Evolutionary conservation across 2,113 vertebrate genomes (phyloP).

Genomic region (Tachuris rubrigastra): DNA sequence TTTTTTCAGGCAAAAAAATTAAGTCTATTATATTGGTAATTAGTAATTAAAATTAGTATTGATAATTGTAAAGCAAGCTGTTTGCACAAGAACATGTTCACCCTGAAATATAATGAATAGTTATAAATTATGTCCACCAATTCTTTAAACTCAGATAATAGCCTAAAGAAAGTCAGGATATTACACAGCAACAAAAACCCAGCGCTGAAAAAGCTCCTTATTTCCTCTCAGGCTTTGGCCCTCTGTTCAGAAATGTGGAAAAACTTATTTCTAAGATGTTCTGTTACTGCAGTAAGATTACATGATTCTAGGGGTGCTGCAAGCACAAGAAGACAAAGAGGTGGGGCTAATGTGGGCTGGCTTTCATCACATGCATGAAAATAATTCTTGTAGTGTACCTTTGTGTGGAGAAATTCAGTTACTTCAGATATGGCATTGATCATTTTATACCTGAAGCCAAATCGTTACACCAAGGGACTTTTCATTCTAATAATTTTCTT

Average conservation of each 20-base stretch:
- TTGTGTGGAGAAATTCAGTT: not conserved
- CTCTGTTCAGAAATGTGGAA: not conserved
- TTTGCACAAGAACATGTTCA: not conserved
- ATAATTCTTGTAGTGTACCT: not conserved
- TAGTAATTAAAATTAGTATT: too few species aligned
- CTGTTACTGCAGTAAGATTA: not conserved
- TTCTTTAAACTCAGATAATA: not conserved
- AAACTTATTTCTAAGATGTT: not conserved
- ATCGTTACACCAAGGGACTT: fast-evolving
- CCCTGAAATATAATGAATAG: not conserved
- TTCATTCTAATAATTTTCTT: not conserved
- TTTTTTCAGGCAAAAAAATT: not conserved
- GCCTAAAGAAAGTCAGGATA: not conserved
- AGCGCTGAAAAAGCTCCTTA: not conserved
- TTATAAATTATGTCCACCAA: not conserved
- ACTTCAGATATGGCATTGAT: not conserved
- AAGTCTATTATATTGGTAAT: not conserved
- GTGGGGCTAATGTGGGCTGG: not conserved
- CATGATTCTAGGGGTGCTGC: not conserved
- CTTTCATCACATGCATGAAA: not conserved
- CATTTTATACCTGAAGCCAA: not conserved
- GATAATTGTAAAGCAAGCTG: not conserved
- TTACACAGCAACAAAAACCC: not conserved
- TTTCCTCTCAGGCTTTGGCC: not conserved
- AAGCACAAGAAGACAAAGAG: not conserved